Percentiles rank a stretch among this genome's conserved stretches.
These are phyloP conservation scores for Heliconius aoede DNA, from an alignment of 2,888 invertebrate species.

Conservation along the genomic window DNA sequence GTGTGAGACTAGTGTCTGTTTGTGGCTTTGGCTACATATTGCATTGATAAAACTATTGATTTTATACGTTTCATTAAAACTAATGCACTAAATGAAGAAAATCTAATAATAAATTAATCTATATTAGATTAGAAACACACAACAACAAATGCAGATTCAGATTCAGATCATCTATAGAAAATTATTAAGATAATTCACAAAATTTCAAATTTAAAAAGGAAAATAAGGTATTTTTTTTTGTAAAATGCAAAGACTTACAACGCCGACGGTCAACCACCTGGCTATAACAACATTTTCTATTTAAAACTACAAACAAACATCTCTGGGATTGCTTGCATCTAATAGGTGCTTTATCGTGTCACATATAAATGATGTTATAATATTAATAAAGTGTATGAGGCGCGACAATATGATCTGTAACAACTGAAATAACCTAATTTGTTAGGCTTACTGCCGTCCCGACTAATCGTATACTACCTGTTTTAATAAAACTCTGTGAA, in stretches of 20 bases:
- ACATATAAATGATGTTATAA: slow-evolving; percentile 34
- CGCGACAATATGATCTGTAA: slow-evolving; percentile 26
- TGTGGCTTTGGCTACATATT: not conserved
- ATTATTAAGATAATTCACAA: no score
- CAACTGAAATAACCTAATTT: slow-evolving; percentile 34
- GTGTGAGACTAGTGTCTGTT: slow-evolving; percentile 18
- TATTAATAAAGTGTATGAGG: slow-evolving; percentile 27
- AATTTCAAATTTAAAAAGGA: not conserved
- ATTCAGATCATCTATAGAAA: no score
- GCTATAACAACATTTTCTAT: slow-evolving; percentile 9
- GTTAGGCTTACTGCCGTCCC: slow-evolving; percentile 23
- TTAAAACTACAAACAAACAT: slow-evolving; percentile 22
- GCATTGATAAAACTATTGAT: not conserved
- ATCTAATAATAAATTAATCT: not conserved
- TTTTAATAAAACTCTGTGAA: not conserved
- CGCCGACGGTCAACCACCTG: slow-evolving; percentile 16
- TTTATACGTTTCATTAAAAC: not conserved
- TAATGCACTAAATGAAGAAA: not conserved
- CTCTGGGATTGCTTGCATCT: slow-evolving; percentile 2
- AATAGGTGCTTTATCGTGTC: slow-evolving; percentile 28
- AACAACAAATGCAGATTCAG: no score
- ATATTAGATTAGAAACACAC: no score
- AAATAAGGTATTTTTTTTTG: not conserved
- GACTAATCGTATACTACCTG: not conserved
- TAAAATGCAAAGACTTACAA: not conserved